Base-by-base conservation (phyloP, 1,140 invertebrate species). In the Heliconius melpomene region DNA sequence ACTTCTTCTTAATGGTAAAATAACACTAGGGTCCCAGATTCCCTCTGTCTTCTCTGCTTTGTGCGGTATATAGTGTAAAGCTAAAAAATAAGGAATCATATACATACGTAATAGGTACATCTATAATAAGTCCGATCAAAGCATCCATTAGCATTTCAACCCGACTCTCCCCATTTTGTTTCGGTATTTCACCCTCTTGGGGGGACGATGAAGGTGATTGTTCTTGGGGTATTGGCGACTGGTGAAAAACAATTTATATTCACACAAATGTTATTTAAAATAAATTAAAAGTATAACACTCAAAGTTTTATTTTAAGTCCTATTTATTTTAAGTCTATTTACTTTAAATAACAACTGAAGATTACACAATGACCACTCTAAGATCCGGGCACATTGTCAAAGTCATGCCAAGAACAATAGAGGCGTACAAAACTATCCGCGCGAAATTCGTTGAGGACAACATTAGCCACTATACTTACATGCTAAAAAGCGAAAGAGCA, bases 91-190 rank as follows among this genome's bases (percentile, higher is more conserved):
- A 29, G 5, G 9, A 29, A 13, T 6, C 1, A 26, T 26, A 70
- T 38, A 94, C 90, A 94, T 86, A 96, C 95, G 95, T 96, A 40
- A 98, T 95, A 40, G 97, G 97, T 40, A 98, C 96, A 94, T 98
- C 97, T 18, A 97, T 96, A 32, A 98, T 94, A 7, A 98, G 96
- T 85, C 97, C 96, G 74, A 98, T 95, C 11, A 98, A 91, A 1
- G 97, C 94, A 84, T 96, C 96, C 79, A 98, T 95, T 57, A 97
- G 94, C 84, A 95, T 94, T 89, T 96, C 96, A 18, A 97, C 90
- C 75, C 90, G 82, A 72, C 94, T 94, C 73, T 95, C 92, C 9
- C 82, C 90, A 79, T 54, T 91, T 79, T 83, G 88, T 84, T 87
- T 95, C 54, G 74, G 86, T 0, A 60, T 70, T 13, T 87, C 87